Evolutionary conservation across 2,797 vertebrate genomes (phyloP).

Genomic region (Darevskia nairensis): DNA sequence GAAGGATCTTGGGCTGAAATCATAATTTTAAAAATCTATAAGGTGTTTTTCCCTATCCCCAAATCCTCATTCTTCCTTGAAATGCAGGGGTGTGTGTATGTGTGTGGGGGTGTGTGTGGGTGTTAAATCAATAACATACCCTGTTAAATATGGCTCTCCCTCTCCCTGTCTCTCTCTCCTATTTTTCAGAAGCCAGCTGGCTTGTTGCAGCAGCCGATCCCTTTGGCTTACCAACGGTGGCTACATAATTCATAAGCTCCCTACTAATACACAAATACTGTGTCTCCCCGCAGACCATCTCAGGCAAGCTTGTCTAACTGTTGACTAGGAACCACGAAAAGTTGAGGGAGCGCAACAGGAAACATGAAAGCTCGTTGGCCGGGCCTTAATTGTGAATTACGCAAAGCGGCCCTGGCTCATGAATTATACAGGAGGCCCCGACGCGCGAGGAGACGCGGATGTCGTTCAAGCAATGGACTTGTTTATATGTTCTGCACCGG

Average conservation of each 20-base stretch:
- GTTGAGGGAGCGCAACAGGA: conserved; percentile 48
- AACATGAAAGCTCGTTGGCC: conserved; percentile 41
- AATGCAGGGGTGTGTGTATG: not conserved
- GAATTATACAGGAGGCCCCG: conserved; percentile 59
- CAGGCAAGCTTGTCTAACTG: not conserved
- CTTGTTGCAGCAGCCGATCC: conserved; percentile 33
- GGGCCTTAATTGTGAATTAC: conserved; percentile 63
- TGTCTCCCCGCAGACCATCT: conserved; percentile 50
- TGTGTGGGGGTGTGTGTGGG: not conserved
- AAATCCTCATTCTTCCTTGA: not conserved
- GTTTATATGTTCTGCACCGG: conserved; percentile 55
- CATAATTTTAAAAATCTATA: not conserved
- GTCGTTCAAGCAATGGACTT: conserved; percentile 55
- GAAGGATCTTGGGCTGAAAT: not conserved
- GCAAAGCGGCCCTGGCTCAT: conserved; percentile 52
- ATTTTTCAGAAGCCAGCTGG: conserved; percentile 4
- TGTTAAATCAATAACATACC: conserved; percentile 54
- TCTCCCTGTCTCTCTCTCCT: not conserved
- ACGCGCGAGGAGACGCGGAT: conserved; percentile 44
- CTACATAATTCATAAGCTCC: conserved; percentile 64
- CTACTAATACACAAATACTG: conserved; percentile 24
- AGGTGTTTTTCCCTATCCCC: not conserved
- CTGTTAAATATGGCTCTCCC: conserved; percentile 60
- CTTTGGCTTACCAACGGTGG: conserved; percentile 31
- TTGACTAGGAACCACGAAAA: conserved; percentile 33